phyloP scores from a whole-genome alignment of 2,113 vertebrate species.

The Acrocephalus arundinaceus region DNA sequence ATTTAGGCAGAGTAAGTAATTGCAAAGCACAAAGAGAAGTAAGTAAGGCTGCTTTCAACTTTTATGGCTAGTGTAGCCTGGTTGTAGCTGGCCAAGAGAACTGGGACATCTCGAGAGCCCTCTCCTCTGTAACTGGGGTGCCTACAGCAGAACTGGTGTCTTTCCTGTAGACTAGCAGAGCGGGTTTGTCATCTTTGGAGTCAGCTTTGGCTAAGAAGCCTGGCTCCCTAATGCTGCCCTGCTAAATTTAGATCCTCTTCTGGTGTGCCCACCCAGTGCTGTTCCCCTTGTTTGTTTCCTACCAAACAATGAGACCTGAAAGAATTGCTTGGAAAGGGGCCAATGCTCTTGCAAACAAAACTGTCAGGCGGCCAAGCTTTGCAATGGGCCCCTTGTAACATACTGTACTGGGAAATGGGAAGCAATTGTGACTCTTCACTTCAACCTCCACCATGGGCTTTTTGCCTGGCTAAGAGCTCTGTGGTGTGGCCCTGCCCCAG shows the following conservation, averaged over 20 bases:
- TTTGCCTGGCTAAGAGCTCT: neutral
- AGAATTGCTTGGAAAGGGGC: constrained; percentile 70
- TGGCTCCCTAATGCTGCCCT: constrained; percentile 45
- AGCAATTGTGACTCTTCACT: neutral
- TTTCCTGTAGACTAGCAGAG: neutral
- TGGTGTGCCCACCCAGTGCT: constrained; percentile 70
- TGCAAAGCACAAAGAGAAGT: too few species aligned
- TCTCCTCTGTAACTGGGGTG: neutral
- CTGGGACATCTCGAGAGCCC: neutral
- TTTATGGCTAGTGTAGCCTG: neutral
- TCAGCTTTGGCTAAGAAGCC: constrained; percentile 20
- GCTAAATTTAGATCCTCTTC: constrained; percentile 67
- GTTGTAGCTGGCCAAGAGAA: neutral
- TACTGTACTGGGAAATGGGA: constrained; percentile 1
- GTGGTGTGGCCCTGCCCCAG: neutral
- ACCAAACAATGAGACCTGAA: constrained; percentile 72
- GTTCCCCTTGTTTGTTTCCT: constrained; percentile 73
- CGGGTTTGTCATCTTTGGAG: neutral
- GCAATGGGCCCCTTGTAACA: constrained; percentile 3
- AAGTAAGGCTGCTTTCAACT: neutral
- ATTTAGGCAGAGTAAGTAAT: too few species aligned
- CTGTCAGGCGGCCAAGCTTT: constrained; percentile 46
- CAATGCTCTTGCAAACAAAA: neutral
- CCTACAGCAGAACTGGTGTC: neutral
- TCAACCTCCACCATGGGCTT: neutral